These are phyloP conservation scores for Rallus crepitans DNA, from an alignment of 2,797 vertebrate genomes.

Conservation along the genomic window DNA sequence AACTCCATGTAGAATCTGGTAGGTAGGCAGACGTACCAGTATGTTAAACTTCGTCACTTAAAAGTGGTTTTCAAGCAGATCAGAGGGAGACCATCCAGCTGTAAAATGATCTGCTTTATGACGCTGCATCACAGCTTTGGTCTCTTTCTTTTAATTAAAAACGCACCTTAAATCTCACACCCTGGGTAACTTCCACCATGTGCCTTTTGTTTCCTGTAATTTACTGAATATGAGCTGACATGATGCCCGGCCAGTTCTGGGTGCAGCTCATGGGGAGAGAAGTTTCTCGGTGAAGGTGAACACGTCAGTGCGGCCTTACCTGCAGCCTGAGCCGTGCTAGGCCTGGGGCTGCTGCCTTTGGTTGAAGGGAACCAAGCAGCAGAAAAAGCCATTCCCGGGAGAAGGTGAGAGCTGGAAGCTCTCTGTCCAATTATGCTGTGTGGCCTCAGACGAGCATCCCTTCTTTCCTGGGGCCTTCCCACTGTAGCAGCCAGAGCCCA, in stretches of 20 bases:
- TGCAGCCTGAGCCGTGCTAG: neutral
- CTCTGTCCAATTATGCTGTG: neutral
- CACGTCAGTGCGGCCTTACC: neutral
- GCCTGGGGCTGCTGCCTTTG: constrained; percentile 9
- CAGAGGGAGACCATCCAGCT: constrained; percentile 92
- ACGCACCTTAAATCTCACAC: constrained; percentile 75
- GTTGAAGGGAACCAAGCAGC: constrained; percentile 12
- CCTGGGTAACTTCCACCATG: neutral
- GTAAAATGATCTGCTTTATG: constrained; percentile 96
- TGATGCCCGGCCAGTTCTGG: neutral
- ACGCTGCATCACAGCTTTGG: constrained; percentile 74
- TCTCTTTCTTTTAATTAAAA: constrained; percentile 84
- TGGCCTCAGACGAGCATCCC: too few species aligned
- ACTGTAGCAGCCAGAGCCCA: neutral
- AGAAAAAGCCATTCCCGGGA: neutral
- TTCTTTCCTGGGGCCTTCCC: neutral
- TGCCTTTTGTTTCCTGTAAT: constrained; percentile 13
- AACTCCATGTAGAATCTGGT: constrained; percentile 91
- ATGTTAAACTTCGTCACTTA: constrained; percentile 99
- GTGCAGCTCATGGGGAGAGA: neutral
- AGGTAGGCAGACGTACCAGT: constrained; percentile 94
- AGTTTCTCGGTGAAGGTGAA: neutral
- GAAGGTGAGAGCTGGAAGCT: neutral
- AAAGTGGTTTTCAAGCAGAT: constrained; percentile 95
- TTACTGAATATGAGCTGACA: neutral